A percentile compares a stretch with the other conserved stretches of the same genome.
These are phyloP conservation scores for Tiliqua scincoides DNA, from an alignment of 2,113 vertebrate species.

Conservation along the genomic window DNA sequence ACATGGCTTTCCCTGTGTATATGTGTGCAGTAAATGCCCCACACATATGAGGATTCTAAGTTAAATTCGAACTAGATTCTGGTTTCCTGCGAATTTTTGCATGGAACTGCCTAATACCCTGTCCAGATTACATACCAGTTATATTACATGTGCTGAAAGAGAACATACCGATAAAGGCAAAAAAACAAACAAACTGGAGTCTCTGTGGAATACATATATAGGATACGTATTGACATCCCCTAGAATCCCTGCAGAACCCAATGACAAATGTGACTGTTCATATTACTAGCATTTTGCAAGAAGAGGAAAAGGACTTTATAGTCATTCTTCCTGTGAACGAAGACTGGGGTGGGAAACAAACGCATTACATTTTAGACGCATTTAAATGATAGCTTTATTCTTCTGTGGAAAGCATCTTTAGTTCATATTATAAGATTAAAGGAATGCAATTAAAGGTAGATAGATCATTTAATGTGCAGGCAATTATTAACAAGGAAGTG, in stretches of 20 bases:
- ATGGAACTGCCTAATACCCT: not conserved
- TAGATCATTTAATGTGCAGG: conserved; percentile 78
- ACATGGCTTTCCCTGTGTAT: too few relatives aligned
- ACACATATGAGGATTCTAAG: not conserved
- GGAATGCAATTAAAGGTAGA: conserved; percentile 77
- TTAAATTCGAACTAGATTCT: not conserved
- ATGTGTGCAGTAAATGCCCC: not conserved
- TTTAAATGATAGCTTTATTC: conserved; percentile 68
- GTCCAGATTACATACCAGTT: too few relatives aligned
- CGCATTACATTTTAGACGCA: conserved; percentile 39
- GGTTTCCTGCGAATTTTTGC: not conserved
- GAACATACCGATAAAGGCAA: not conserved
- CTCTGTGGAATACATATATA: too few relatives aligned
- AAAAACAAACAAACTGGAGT: not conserved
- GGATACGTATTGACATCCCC: too few relatives aligned
- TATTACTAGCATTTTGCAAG: not conserved
- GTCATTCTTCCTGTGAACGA: not conserved
- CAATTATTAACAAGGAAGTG: conserved; percentile 74
- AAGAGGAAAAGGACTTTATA: not conserved
- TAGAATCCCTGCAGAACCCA: not conserved
- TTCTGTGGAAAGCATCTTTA: conserved; percentile 77
- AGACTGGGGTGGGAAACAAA: conserved; percentile 31
- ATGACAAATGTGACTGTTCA: not conserved
- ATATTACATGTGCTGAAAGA: not conserved
- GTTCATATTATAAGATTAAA: conserved; percentile 82